These are phyloP conservation scores for Rafetus swinhoei DNA, from an alignment of 2,113 vertebrate genomes.

Conservation along the genomic window DNA sequence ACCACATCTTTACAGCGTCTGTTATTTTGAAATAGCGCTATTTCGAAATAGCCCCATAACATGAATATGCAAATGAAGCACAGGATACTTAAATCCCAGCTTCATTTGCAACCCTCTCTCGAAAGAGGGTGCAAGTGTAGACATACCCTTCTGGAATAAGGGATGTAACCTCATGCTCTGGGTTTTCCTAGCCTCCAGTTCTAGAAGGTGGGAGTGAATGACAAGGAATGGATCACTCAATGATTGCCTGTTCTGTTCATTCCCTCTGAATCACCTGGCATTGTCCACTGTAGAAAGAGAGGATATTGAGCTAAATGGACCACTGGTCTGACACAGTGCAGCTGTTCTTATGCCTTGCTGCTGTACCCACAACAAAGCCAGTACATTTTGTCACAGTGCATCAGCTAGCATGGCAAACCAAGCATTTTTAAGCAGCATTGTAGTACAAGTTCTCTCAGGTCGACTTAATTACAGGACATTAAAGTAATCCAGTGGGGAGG, in stretches of 20 bases:
- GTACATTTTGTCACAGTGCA: background rate
- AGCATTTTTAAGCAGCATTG: background rate
- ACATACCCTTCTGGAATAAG: too few relatives aligned
- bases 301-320: background rate
- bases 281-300: background rate
- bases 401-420: background rate
- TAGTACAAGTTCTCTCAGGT: background rate
- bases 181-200: too few relatives aligned
- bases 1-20: too few relatives aligned
- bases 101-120: too few relatives aligned
- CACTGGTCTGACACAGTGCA: background rate
- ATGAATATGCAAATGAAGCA: too few relatives aligned
- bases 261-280: background rate
- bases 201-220: background rate
- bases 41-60: too few relatives aligned
- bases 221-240: background rate
- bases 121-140: too few relatives aligned
- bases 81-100: too few relatives aligned
- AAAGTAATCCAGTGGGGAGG: background rate
- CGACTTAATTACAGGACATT: background rate
- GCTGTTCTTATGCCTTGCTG: background rate
- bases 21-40: too few relatives aligned
- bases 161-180: too few relatives aligned
- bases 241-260: background rate
- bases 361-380: background rate